These are phyloP conservation scores for Nasonovia ribisnigri DNA, from an alignment of 2,888 invertebrate genomes.

Conservation along the genomic window DNA sequence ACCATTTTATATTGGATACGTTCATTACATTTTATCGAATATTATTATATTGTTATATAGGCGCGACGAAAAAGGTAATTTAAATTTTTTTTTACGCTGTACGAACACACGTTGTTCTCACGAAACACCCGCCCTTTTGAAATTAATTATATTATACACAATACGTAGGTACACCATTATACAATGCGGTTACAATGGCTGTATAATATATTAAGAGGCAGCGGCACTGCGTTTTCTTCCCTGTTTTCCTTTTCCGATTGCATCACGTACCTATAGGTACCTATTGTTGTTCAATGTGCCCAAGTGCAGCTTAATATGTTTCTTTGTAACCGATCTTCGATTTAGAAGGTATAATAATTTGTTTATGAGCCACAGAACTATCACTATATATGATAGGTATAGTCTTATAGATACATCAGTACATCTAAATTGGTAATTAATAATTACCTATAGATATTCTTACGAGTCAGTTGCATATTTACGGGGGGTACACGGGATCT, in stretches of 20 bases:
- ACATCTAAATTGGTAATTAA: background rate
- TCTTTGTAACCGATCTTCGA: background rate
- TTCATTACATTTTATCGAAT: background rate
- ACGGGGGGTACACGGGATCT: too few relatives aligned
- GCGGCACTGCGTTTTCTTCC: background rate
- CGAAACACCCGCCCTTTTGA: background rate
- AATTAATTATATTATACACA: background rate
- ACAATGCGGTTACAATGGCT: background rate
- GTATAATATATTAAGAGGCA: background rate
- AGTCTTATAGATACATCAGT: background rate
- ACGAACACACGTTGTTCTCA: background rate
- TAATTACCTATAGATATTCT: background rate
- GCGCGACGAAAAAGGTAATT: background rate
- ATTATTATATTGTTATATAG: background rate
- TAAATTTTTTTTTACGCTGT: background rate
- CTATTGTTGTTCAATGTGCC: background rate
- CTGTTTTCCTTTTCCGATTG: background rate
- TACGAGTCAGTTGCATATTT: too few relatives aligned
- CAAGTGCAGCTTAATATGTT: background rate
- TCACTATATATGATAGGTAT: background rate
- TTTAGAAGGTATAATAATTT: background rate
- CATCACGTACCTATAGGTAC: background rate
- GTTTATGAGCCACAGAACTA: background rate
- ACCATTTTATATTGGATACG: background rate
- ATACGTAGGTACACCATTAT: background rate